These are phyloP conservation scores for Mechanitis mazaeus DNA, from an alignment of 2,888 invertebrate genomes.

Conservation along the genomic window DNA sequence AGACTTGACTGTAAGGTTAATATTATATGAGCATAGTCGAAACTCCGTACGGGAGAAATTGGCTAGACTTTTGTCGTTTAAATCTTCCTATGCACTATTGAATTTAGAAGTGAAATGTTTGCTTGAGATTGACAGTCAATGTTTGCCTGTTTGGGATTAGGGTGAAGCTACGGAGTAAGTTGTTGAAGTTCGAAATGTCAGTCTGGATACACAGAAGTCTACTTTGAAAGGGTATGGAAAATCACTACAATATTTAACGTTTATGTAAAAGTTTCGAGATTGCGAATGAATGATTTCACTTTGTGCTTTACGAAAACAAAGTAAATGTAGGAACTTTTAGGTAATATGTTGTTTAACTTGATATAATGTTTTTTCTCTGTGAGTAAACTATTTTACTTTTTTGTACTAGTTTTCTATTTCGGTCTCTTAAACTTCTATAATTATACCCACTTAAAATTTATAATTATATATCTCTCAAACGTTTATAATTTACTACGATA, in stretches of 20 bases:
- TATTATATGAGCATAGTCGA: conserved; percentile 65
- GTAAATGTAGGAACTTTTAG: conserved; percentile 2
- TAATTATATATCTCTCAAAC: too few species aligned
- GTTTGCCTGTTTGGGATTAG: conserved; percentile 43
- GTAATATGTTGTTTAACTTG: conserved; percentile 11
- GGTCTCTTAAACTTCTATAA: background rate
- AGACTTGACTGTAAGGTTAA: conserved; percentile 54
- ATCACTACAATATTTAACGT: conserved; percentile 26
- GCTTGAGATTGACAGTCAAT: conserved; percentile 52
- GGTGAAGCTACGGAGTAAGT: conserved; percentile 28
- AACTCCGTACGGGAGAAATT: conserved; percentile 50
- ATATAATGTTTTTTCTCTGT: background rate
- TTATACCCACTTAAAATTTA: background rate
- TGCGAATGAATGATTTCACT: conserved; percentile 20
- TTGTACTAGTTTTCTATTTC: background rate
- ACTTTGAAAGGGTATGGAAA: conserved; percentile 23
- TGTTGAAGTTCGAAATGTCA: conserved; percentile 27
- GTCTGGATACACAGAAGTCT: conserved; percentile 26
- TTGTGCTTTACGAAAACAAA: conserved; percentile 7
- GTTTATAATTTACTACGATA: too few species aligned
- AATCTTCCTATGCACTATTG: conserved; percentile 58
- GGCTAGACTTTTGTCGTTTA: conserved; percentile 57
- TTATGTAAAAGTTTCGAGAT: conserved; percentile 14
- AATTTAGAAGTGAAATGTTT: conserved; percentile 57
- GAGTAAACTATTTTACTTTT: background rate